These are phyloP conservation scores for Lacerta viridis DNA, from an alignment of 2,797 vertebrate genomes.

Conservation along the genomic window DNA sequence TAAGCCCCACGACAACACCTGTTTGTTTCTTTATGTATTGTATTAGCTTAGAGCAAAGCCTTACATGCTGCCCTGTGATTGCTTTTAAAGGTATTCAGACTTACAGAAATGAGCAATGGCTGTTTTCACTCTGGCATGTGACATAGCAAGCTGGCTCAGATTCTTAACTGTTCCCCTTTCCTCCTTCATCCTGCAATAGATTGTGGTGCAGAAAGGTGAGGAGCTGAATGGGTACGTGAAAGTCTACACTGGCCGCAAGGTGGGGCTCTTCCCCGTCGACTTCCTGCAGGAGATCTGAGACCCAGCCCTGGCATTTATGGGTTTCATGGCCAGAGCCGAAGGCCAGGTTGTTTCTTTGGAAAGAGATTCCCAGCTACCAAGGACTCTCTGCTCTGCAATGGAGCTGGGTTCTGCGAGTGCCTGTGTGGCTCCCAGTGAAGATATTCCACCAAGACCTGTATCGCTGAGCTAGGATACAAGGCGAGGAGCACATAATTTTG, in stretches of 20 bases:
- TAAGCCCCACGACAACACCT: background rate
- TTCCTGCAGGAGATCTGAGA: slow-evolving; percentile 92
- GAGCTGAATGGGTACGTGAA: slow-evolving; percentile 93
- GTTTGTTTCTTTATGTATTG: background rate
- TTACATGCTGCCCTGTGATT: background rate
- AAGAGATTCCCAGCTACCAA: slow-evolving; percentile 5
- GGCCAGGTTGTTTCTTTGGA: slow-evolving; percentile 22
- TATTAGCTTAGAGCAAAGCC: background rate
- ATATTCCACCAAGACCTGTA: background rate
- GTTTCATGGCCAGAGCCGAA: background rate
- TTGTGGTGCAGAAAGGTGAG: slow-evolving; percentile 94
- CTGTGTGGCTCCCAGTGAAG: slow-evolving; percentile 6
- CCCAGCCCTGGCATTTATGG: background rate
- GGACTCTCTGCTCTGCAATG: slow-evolving; percentile 2
- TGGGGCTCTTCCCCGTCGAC: slow-evolving; percentile 91
- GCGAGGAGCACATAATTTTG: background rate
- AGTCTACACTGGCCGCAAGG: slow-evolving; percentile 93
- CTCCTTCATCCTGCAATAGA: slow-evolving; percentile 76
- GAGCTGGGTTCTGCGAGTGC: background rate
- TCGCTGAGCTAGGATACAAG: slow-evolving; percentile 13
- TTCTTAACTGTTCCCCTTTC: background rate
- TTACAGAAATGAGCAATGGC: background rate
- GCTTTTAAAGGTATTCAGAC: background rate
- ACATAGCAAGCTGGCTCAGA: background rate
- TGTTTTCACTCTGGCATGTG: background rate